These are phyloP conservation scores for Sinhomidia bicolor DNA, from an alignment of 2,888 invertebrate species.

Conservation along the genomic window DNA sequence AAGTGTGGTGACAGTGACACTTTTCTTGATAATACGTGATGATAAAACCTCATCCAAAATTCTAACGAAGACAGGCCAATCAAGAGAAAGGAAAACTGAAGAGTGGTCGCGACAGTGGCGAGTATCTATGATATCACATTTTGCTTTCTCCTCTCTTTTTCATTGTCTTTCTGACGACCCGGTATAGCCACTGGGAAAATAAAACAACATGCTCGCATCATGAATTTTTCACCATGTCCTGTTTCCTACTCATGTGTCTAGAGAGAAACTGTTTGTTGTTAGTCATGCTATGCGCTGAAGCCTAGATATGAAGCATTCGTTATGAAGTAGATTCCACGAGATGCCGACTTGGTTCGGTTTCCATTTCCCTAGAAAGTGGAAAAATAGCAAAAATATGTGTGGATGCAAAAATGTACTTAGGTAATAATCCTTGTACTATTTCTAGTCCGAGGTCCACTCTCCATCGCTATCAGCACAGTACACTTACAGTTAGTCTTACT, in stretches of 20 bases:
- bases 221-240: constrained; percentile 18
- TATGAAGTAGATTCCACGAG: not conserved
- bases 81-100: not conserved
- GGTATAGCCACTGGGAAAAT: constrained; percentile 6
- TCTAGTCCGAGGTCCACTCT: not conserved
- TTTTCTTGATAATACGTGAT: constrained; percentile 50
- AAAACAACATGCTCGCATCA: not conserved
- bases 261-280: not conserved
- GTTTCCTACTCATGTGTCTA: not conserved
- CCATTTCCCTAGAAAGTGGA: not conserved
- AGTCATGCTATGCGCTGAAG: not conserved
- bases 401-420: not conserved
- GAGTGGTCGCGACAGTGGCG: too few species aligned
- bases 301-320: not conserved
- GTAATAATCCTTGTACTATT: not conserved
- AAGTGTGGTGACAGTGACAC: not conserved
- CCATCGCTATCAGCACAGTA: not conserved
- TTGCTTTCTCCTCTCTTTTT: constrained; percentile 17
- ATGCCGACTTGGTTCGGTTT: not conserved
- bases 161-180: not conserved
- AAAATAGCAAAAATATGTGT: not conserved
- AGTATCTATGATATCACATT: constrained; percentile 12
- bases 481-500: not conserved
- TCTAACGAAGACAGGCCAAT: constrained; percentile 43
- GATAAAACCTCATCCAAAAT: constrained; percentile 45